These are phyloP conservation scores for Microcebus ravelobensis DNA, from an alignment of 2,113 vertebrate genomes.

Conservation along the genomic window DNA sequence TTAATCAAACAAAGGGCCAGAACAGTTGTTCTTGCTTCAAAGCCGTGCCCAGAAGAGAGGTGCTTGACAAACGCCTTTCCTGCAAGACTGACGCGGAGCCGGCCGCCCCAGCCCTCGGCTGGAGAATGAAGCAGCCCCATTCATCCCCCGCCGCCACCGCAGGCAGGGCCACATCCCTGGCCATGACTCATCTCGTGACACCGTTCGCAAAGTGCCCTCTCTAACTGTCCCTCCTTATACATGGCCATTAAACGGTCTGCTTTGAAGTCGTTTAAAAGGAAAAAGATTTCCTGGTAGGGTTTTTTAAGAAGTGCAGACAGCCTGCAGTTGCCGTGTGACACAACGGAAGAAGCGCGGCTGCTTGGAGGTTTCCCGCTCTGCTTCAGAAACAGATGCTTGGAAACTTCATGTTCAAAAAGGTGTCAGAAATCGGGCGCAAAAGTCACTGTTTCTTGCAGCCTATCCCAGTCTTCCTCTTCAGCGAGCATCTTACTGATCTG, in stretches of 20 bases:
- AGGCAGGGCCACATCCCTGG: not conserved
- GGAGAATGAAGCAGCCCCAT: not conserved
- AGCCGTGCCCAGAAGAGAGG: not conserved
- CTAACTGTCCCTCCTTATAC: not conserved
- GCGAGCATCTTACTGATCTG: not conserved
- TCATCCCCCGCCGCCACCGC: not conserved
- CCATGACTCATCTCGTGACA: slow-evolving; percentile 8
- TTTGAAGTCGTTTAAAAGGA: slow-evolving; percentile 69
- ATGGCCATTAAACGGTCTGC: slow-evolving; percentile 40
- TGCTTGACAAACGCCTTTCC: not conserved
- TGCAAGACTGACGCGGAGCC: not conserved
- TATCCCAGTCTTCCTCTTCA: slow-evolving; percentile 40
- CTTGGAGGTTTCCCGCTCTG: slow-evolving; percentile 9
- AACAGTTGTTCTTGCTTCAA: not conserved
- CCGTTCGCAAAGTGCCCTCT: slow-evolving; percentile 29
- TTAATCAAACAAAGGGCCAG: not conserved
- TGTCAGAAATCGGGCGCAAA: slow-evolving; percentile 47
- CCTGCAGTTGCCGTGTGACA: not conserved
- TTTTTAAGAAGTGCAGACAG: not conserved
- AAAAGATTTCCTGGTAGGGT: slow-evolving; percentile 42
- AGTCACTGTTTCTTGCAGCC: slow-evolving; percentile 18
- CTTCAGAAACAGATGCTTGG: slow-evolving; percentile 49
- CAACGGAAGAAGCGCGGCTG: not conserved
- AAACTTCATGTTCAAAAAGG: slow-evolving; percentile 42
- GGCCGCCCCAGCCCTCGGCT: not conserved